Evolutionary conservation across 2,888 invertebrate genomes (phyloP), one percentile per base, ranked within the genome.

Genomic region (Troides oblongomaculatus): DNA sequence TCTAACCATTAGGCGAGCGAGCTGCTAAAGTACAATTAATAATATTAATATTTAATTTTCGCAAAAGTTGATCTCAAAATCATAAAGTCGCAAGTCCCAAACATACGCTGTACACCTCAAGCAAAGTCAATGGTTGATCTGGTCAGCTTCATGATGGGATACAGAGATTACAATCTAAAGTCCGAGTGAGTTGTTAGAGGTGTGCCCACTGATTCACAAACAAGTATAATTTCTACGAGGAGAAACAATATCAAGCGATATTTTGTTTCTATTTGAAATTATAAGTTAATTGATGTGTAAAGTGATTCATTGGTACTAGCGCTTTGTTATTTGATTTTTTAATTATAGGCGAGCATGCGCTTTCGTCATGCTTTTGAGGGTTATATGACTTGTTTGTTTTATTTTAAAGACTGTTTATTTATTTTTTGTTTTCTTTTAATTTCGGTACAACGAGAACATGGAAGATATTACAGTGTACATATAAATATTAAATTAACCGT

Each of bases 241-340:
- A 74, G 73, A 77, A 77, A 82, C 79, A 85, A 85, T 85, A 82
- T 84, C 82, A 76, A 84, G 81, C 81, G 82, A 83, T 84, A 84
- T 84, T 85, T 81, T 78, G 0, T 80, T 50, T 84, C 79, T 79
- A 79, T 83, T 81, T 75, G 73, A 83, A 86, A 86, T 53, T 84
- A 87, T 84, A 85, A 83, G 84, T 87, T 90, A 89, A 90, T 90
- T 90, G 90, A 87, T 83, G 80, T 79, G 79, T 76, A 72, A 74
- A 74, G 82, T 89, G 88, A 89, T 87, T 90, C 88, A 90, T 88
- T 81, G 82, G 75, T 76, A 78, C 79, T 80, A 88, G 89, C 89
- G 86, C 83, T 83, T 85, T 86, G 90, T 89, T 90, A 87, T 88
- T 84, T 89, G 87, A 90, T 87, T 87, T 90, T 90, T 90, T 91